A percentile compares a stretch with the other conserved stretches of the same genome.
Evolutionary conservation across 2,113 vertebrate genomes (phyloP).

Genomic region (Mellivora capensis): DNA sequence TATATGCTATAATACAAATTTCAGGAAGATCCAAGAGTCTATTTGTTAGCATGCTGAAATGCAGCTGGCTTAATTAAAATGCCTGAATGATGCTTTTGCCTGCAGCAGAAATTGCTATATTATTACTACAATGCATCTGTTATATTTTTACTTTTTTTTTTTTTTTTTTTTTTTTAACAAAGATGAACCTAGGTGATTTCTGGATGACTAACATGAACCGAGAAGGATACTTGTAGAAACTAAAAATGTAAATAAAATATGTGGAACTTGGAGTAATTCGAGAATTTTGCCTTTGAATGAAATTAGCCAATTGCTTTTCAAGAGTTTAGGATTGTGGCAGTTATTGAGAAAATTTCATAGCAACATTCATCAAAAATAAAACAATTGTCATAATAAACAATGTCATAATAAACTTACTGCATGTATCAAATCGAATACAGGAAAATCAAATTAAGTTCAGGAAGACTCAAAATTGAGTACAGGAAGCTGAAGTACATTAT

Average conservation of each 20-base stretch:
- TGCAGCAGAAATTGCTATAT: slow-evolving; percentile 51
- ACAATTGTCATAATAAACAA: slow-evolving; percentile 36
- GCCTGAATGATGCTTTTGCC: slow-evolving; percentile 32
- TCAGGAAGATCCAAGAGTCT: neutral
- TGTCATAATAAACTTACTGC: slow-evolving; percentile 28
- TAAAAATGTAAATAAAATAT: slow-evolving; percentile 20
- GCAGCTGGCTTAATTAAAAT: slow-evolving; percentile 49
- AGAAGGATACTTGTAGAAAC: neutral
- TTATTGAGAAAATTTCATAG: slow-evolving; percentile 32
- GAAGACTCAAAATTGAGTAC: slow-evolving; percentile 9
- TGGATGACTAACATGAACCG: slow-evolving; percentile 21
- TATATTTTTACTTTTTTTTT: slow-evolving; percentile 2
- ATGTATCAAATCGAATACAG: neutral
- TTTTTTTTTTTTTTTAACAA: slow-evolving; percentile 14
- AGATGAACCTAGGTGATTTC: slow-evolving; percentile 32
- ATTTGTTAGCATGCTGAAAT: neutral
- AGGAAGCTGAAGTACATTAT: neutral
- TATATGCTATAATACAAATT: neutral
- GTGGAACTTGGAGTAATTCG: neutral
- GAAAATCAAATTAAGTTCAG: neutral
- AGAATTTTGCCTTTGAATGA: slow-evolving; percentile 27
- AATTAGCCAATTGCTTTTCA: slow-evolving; percentile 7
- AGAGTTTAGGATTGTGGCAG: neutral
- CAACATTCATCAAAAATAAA: slow-evolving; percentile 47
- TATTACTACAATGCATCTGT: slow-evolving; percentile 50